phyloP scores from a whole-genome alignment of 2,888 invertebrate species.

The Apoda limacodes region DNA sequence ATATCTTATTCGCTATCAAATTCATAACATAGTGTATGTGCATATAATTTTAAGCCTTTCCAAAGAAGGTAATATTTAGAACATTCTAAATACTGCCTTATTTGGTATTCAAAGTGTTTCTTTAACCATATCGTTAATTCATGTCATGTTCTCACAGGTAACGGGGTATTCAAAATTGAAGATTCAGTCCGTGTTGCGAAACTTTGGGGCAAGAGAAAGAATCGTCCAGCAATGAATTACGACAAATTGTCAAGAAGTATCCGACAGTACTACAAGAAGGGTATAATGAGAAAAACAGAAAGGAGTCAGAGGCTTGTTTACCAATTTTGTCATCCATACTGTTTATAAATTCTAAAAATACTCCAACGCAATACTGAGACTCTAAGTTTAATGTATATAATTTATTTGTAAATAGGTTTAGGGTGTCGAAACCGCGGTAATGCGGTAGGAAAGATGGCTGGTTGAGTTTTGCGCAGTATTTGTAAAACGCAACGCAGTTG shows the following conservation, averaged over 20 bases:
- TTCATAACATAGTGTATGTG: no score
- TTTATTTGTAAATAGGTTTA: conserved; percentile 30
- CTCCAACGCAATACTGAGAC: conserved; percentile 21
- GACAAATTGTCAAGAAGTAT: conserved; percentile 98
- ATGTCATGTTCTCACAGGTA: conserved; percentile 54
- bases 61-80: no score
- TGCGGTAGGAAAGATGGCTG: conserved; percentile 48
- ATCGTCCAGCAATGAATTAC: conserved; percentile 99
- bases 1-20: no score
- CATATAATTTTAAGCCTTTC: no score
- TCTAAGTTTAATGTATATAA: conserved; percentile 43
- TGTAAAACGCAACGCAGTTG: conserved; percentile 47
- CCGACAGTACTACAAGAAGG: conserved; percentile 99
- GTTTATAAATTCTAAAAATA: conserved; percentile 72
- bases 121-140: conserved; percentile 44
- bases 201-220: conserved; percentile 98
- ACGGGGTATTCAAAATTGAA: conserved; percentile 98
- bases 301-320: conserved; percentile 98
- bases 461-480: conserved; percentile 37
- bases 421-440: conserved; percentile 56
- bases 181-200: conserved; percentile 97
- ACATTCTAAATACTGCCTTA: no score
- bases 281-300: conserved; percentile 99
- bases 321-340: conserved; percentile 97
- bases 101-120: conserved; percentile 23